Base-by-base conservation (phyloP, 2,888 invertebrate species). In the Mystacides longicornis region DNA sequence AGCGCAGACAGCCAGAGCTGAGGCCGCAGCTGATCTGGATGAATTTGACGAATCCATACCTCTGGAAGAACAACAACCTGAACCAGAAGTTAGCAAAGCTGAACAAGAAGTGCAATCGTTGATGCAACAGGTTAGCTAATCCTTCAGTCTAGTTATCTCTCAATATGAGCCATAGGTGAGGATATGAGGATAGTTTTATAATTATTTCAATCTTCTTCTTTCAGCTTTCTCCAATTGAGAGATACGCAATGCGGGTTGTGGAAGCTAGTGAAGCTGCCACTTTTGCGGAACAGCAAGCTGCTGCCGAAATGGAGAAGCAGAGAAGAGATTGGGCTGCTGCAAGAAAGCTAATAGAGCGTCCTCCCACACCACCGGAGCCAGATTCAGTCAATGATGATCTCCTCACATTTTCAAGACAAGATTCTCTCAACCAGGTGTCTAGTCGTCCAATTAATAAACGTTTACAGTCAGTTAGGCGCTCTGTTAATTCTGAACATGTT, bases 11-110 rank as follows among this genome's bases (percentile, higher is more conserved):
- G 94, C 94, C 2, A 88, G 89, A 65, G 93, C 91, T 3, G 96
- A 97, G 74, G 90, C 86, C 37, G 86, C 87, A 60, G 89, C 89
- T 14, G 93, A 93, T 71, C 79, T 95, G 62, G 94, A 92, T 1
- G 96, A 96, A 75, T 96, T 96, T 75, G 96, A 96, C 75, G 96
- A 97, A 74, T 89, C 85, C 65, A 89, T 93, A 73, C 94, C 95
- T 47, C 79, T 93, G 62, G 89, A 89, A 56, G 89, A 89, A 54
- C 80, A 79, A 59, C 80, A 79, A 59, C 67, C 52, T 9, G 46
- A 33, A 14, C 68, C 56, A 21, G 71, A 75, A 1, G 70, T 86
- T 61, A 86, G 86, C 67, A 85, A 82, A 68, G 87, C 86, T 1
- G 87, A 87, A 68, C 75, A 80, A 63, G 87, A 87, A 71, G 81